Percentiles rank a stretch among this genome's conserved stretches.
phyloP scores from a whole-genome alignment of 37 sponge, comb jelly and placozoan species.

The Petrosia ficiformis region DNA sequence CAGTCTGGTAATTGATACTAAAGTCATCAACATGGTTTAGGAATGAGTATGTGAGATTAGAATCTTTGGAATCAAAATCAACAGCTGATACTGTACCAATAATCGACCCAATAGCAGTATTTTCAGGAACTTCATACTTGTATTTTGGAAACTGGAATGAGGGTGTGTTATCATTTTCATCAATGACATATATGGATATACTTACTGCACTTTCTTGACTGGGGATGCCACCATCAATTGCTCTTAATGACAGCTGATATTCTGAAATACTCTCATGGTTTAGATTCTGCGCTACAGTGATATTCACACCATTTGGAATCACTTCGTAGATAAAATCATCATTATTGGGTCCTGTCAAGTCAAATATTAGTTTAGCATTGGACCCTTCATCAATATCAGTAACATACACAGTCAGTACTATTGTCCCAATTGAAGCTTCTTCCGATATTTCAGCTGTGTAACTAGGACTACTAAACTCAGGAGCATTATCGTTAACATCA shows the following conservation, averaged over 20 bases:
- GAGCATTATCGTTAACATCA: constrained; percentile 71
- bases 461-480: constrained; percentile 19
- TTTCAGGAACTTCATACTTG: constrained; percentile 9
- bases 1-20: constrained; percentile 14
- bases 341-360: constrained; percentile 11
- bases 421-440: constrained; percentile 5
- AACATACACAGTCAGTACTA: constrained; percentile 14
- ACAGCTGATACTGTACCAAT: constrained; percentile 38
- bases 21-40: neutral
- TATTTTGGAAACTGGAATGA: constrained; percentile 22
- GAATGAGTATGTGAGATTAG: constrained; percentile 48
- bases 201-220: constrained; percentile 5
- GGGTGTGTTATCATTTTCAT: constrained; percentile 58
- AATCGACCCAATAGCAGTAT: constrained; percentile 14
- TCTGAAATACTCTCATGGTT: constrained; percentile 10
- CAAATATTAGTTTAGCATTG: constrained; percentile 17
- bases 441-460: constrained; percentile 26
- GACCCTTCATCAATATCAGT: constrained; percentile 31
- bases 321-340: constrained; percentile 10
- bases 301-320: constrained; percentile 17
- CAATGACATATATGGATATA: constrained; percentile 32
- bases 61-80: constrained; percentile 44
- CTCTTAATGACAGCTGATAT: constrained; percentile 47
- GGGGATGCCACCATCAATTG: constrained; percentile 52
- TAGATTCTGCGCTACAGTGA: neutral